A percentile compares a stretch with the other conserved stretches of the same genome.
These are phyloP conservation scores for Petroica traversi DNA, from an alignment of 2,113 vertebrate genomes.

Conservation along the genomic window DNA sequence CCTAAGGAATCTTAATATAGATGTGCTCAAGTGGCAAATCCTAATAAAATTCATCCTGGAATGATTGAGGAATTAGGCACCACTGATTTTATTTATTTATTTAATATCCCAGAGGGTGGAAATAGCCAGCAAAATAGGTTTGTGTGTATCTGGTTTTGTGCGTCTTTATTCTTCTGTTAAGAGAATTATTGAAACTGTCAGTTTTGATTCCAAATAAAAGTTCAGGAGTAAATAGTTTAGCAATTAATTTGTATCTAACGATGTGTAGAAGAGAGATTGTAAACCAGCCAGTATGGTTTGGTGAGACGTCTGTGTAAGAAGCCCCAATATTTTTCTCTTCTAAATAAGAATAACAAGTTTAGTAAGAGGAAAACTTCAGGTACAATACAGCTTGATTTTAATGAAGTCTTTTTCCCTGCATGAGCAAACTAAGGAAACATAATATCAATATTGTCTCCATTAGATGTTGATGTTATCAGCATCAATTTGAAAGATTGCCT, in stretches of 20 bases:
- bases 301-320: neutral
- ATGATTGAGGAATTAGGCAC: slow-evolving; percentile 25
- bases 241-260: slow-evolving; percentile 19
- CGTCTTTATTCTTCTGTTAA: neutral
- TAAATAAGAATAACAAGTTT: neutral
- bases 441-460: neutral
- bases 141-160: neutral
- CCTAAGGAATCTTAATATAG: slow-evolving; percentile 47
- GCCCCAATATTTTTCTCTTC: neutral
- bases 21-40: slow-evolving; percentile 32
- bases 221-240: neutral
- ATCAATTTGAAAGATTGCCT: neutral
- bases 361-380: neutral
- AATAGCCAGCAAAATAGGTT: neutral
- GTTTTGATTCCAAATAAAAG: neutral
- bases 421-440: neutral
- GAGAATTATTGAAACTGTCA: neutral
- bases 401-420: neutral
- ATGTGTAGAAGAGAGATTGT: neutral
- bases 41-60: slow-evolving; percentile 26
- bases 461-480: neutral
- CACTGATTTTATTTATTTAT: slow-evolving; percentile 22
- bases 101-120: slow-evolving; percentile 4
- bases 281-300: neutral
- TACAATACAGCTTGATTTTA: neutral